Evolutionary conservation across 2,797 vertebrate species (phyloP), one percentile per base, ranked within the genome.

Genomic region (Peromyscus melanophrys): DNA sequence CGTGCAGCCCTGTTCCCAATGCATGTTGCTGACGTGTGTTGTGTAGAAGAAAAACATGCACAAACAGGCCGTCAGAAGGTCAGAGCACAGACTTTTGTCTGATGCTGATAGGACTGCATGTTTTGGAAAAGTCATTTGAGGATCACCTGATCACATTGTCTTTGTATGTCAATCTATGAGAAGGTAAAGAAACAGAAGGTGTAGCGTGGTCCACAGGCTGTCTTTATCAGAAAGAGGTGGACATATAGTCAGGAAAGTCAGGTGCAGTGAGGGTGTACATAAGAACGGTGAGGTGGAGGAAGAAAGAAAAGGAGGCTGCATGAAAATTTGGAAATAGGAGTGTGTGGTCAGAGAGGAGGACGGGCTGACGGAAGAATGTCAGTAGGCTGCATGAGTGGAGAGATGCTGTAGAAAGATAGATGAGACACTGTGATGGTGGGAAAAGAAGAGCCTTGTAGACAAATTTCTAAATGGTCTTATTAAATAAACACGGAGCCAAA

Each of bases 361-460:
- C 0, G 10, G 4, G 4, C 37, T 29, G 43, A 17, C 40, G 23
- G 67, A 9, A 67, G n/a, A 84, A 25, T 27, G 29, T 9, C 5
- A 0, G 4, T 19, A 73, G n/a, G 21, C 12, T 6, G 40, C 75
- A 14, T 3, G 77, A 21, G 31, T 0, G 2, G 55, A 25, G 9
- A 78, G 46, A 29, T 7, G 23, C 59, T 13, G 57, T 4, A 0
- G 0, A 10, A 57, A 89, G 57, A 25, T 16, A 6, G 75, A 29
- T 0, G 0, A 75, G 67, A 57, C 0, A 1, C 12, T 1, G 4
- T 1, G 7, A 31, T 3, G 17, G 21, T 4, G 59, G 52, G 40
- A 84, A 40, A 4, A 0, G 0, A 4, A 0, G 0, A 3, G 52
- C 13, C 52, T 52, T 14, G 14, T 16, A 52, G 52, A 52, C 52